Evolutionary conservation across 2,113 vertebrate species (phyloP), one percentile per base, ranked within the genome.

Genomic region (Stictonetta naevosa): DNA sequence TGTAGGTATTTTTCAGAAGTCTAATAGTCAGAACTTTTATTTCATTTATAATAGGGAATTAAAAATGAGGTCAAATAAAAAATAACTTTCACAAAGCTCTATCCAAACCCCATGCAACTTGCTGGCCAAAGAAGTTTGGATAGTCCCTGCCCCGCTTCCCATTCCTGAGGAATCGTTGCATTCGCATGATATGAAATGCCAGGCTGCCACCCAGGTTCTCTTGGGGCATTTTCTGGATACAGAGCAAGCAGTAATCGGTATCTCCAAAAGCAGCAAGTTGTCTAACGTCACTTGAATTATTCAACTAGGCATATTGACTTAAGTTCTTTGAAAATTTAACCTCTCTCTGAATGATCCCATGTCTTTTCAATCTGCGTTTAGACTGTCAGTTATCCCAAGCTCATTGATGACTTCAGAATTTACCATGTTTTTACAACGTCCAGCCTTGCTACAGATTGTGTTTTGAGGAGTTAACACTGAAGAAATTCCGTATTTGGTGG

Each of bases 1-100:
- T n/a, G 88, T 60, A 67, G 22, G 28, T 64, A 69, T 86, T 94
- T 94, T 92, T 72, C 68, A 72, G 19, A 92, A 82, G 48, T 83
- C 83, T 53, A 62, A 36, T n/a, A 78, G 60, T 56, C 68, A 75
- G 77, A 75, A 72, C 23, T 81, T 86, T 72, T 56, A 69, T n/a
- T 56, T 26, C 48, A 79, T 86, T 92, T 4, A 11, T 25, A 86
- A 81, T 3, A 88, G 5, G 14, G 63, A 53, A 83, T 52, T 26
- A 22, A 74, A 92, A 85, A 66, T 3, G 0, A 88, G 52, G 63
- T 50, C 44, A 56, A 95, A 90, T 33, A 83, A 92, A 80, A 36
- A 52, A 13, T 50, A 90, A 83, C 6, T 84, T 81, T n/a, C 2
- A 4, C 34, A 63, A 72, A 84, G 62, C 52, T 83, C 78, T 48